Evolutionary conservation across 1,140 invertebrate genomes (phyloP), one percentile per base, ranked within the genome.

Genomic region (Trypoxylus dichotomus): DNA sequence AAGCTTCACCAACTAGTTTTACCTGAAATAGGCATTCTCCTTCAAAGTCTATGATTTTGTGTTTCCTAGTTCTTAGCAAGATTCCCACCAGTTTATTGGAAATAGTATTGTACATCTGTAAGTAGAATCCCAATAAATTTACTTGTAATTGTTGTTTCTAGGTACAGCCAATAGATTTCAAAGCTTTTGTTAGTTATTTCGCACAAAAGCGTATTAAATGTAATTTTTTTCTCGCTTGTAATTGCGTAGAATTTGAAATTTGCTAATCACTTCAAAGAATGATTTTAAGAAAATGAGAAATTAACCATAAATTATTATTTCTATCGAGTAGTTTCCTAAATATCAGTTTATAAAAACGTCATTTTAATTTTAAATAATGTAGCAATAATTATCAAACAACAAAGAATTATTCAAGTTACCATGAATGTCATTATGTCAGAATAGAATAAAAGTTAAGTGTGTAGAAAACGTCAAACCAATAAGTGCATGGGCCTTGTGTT

Each of bases 1-100:
- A n/a, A n/a, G n/a, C n/a, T n/a, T n/a, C n/a, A n/a, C n/a, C n/a
- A n/a, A n/a, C n/a, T 7, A 21, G 15, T 27, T 41, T 86, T 87
- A 94, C 93, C 89, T 98, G 97, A 85, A 96, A 99, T 29, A 99
- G 88, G 86, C 96, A 96, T 89, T 99, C 97, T 74, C 96, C 97
- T 87, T 98, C 95, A 85, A 99, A 99, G 81, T 93, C 91, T 3
- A 99, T 88, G 27, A 98, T 88, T 47, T 95, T 93, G 84, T 98
- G 93, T 85, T 98, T 98, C 77, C 98, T 90, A 0, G 97, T 97
- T 78, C 97, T 89, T 77, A 99, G 86, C 24, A 99, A 87, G 63
- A 98, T 91, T 8, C 97, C 98, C 3, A 99, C 97, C 10, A 97
- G 90, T 88, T 98, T 98, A 86, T 97, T 95, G 41, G 95, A 97